These are phyloP conservation scores for Microdon myrmicae DNA, from an alignment of 2,888 invertebrate genomes.

Conservation along the genomic window DNA sequence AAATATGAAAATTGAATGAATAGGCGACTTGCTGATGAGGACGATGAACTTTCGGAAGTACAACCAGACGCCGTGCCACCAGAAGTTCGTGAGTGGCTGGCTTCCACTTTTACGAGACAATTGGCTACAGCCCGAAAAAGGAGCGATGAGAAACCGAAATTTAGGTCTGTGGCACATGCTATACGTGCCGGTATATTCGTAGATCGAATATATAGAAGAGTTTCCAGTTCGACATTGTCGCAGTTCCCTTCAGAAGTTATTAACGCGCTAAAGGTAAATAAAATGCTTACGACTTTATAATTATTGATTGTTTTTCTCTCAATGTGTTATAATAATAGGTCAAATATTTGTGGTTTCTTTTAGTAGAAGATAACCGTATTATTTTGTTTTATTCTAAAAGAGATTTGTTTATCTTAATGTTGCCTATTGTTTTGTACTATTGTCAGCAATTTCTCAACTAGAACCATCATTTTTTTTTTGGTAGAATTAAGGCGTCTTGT, in stretches of 20 bases:
- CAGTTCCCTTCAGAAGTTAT: slow-evolving; percentile 90
- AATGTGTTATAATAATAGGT: background rate
- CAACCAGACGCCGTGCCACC: slow-evolving; percentile 96
- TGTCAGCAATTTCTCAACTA: too few relatives aligned
- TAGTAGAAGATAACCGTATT: too few relatives aligned
- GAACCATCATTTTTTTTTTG: too few relatives aligned
- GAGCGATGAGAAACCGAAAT: slow-evolving; percentile 86
- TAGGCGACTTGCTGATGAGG: slow-evolving; percentile 87
- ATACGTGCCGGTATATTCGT: slow-evolving; percentile 97
- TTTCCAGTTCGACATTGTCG: slow-evolving; percentile 81
- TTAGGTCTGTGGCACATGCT: slow-evolving; percentile 94
- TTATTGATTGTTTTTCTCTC: background rate
- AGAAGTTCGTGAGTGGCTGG: slow-evolving; percentile 96
- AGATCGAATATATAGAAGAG: slow-evolving; percentile 89
- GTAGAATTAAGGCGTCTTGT: too few relatives aligned
- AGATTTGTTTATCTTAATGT: too few relatives aligned
- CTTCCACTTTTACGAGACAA: slow-evolving; percentile 94
- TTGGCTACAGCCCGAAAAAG: slow-evolving; percentile 80
- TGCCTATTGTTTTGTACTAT: too few relatives aligned
- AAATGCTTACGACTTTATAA: background rate
- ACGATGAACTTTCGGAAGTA: slow-evolving; percentile 95
- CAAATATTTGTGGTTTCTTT: background rate
- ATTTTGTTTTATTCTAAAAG: too few relatives aligned
- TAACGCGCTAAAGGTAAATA: slow-evolving; percentile 82
- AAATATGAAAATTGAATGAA: slow-evolving; percentile 29